A percentile compares a stretch with the other conserved stretches of the same genome.
Conservation (phyloP, 2,888 invertebrate species). For the Bimastos eiseni region DNA sequence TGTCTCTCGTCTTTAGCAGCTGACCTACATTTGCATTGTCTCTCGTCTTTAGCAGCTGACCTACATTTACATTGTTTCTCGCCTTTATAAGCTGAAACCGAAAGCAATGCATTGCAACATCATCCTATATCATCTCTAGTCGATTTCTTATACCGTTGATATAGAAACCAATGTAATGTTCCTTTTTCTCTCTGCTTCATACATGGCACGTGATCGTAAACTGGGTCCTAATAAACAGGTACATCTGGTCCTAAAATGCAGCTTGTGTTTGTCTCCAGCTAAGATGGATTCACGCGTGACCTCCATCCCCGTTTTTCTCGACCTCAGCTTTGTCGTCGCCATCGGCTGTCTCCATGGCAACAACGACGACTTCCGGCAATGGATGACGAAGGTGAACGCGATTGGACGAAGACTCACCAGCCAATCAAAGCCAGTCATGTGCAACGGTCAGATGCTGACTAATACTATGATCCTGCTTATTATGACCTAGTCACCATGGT, state of each 20-base stretch:
- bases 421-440: not conserved
- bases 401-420: not conserved
- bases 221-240: not conserved
- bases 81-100: too few species aligned
- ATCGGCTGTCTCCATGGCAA: conserved; percentile 15
- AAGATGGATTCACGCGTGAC: not conserved
- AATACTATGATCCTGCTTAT: not conserved
- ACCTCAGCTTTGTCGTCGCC: conserved; percentile 7
- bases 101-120: too few species aligned
- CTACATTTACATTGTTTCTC: too few species aligned
- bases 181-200: too few species aligned
- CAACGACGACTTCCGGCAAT: not conserved
- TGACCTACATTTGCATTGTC: too few species aligned
- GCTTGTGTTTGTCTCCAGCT: not conserved
- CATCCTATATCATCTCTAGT: too few species aligned
- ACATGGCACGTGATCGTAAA: not conserved
- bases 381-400: not conserved
- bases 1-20: too few species aligned
- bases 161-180: too few species aligned
- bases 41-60: too few species aligned
- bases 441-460: not conserved
- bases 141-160: too few species aligned
- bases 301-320: conserved; percentile 3
- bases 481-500: not conserved
- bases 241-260: too few species aligned